Evolutionary conservation across 2,888 invertebrate species (phyloP).

Genomic region (Cheilosia variabilis): DNA sequence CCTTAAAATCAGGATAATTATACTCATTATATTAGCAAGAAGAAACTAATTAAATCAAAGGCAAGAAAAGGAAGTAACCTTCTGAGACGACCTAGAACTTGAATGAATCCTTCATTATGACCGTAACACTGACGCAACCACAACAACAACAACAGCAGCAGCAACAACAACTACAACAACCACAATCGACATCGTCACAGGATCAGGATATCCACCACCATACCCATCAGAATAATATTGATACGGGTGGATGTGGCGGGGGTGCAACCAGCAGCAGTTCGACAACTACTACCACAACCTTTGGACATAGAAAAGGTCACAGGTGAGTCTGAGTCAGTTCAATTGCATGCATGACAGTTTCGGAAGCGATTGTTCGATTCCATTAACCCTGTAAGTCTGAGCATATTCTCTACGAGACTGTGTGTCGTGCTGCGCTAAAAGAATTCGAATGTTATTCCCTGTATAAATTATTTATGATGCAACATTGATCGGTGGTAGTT

Average conservation of each 20-base stretch:
- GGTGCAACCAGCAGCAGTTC: slow-evolving; percentile 77
- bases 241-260: slow-evolving; percentile 77
- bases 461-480: slow-evolving; percentile 67
- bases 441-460: slow-evolving; percentile 44
- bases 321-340: slow-evolving; percentile 83
- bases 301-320: slow-evolving; percentile 88
- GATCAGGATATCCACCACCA: slow-evolving; percentile 65
- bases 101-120: slow-evolving; percentile 79
- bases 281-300: slow-evolving; percentile 80
- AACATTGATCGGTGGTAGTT: slow-evolving; percentile 50
- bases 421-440: not conserved
- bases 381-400: slow-evolving; percentile 40
- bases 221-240: slow-evolving; percentile 65
- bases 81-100: slow-evolving; percentile 66
- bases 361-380: slow-evolving; percentile 77
- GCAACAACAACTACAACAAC: slow-evolving; percentile 68
- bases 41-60: slow-evolving; percentile 11
- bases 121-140: slow-evolving; percentile 66
- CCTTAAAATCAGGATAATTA: slow-evolving; percentile 40
- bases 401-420: not conserved
- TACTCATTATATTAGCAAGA: not conserved
- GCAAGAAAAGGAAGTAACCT: slow-evolving; percentile 24
- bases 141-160: slow-evolving; percentile 67
- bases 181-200: slow-evolving; percentile 71
- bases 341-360: slow-evolving; percentile 84